Conservation (phyloP, 2,797 vertebrate genomes). For the Helicolenus hilgendorfi region DNA sequence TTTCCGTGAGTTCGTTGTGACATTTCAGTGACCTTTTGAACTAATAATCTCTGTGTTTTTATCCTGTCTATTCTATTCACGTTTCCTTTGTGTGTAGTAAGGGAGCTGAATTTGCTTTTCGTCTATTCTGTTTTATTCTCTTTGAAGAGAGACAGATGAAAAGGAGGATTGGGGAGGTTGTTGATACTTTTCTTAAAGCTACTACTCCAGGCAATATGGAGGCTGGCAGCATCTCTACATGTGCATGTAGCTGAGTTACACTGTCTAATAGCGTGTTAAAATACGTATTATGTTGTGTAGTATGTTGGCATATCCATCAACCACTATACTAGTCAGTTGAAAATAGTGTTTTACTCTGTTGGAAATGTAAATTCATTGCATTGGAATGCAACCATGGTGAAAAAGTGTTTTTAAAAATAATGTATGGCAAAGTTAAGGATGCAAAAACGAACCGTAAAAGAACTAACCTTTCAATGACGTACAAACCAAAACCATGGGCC, state of each 20-base stretch:
- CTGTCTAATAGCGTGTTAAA: neutral
- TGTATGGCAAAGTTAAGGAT: too few species aligned
- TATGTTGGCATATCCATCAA: neutral
- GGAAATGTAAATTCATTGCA: neutral
- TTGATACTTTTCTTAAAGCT: constrained; percentile 38
- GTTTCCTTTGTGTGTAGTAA: constrained; percentile 30
- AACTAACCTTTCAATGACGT: too few species aligned
- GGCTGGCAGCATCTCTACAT: neutral
- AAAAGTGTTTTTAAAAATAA: neutral
- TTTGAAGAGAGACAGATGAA: constrained; percentile 57
- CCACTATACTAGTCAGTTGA: neutral
- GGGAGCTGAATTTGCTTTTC: constrained; percentile 40
- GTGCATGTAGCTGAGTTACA: neutral
- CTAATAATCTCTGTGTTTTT: constrained; percentile 2
- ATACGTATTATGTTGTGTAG: neutral
- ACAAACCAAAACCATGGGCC: too few species aligned
- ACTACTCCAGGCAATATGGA: constrained; percentile 40
- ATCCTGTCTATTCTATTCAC: neutral
- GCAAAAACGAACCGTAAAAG: too few species aligned
- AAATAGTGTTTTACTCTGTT: neutral
- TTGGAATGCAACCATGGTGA: neutral
- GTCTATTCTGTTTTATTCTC: constrained; percentile 57
- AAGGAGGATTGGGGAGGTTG: neutral
- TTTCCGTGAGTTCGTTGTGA: constrained; percentile 23
- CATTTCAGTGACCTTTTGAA: constrained; percentile 48